Base-by-base conservation (phyloP, 2,113 vertebrate species). In the Poecile atricapillus region DNA sequence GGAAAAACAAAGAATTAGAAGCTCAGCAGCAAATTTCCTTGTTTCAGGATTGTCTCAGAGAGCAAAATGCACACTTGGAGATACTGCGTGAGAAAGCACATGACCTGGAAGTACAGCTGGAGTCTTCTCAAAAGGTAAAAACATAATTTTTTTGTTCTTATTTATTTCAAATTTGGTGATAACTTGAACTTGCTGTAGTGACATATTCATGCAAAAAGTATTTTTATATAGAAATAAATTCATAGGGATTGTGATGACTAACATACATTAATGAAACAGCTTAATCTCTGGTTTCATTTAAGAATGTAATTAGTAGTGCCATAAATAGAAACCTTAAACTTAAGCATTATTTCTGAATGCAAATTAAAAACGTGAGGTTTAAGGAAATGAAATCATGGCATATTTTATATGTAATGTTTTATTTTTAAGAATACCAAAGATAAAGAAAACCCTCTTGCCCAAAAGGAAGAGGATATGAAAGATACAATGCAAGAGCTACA, bases 351-450 rank as follows among this genome's bases (percentile, higher is more conserved):
- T 83, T 63, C 8, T 56, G 8, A 82, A 44, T 44, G 13, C n/a
- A 75, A 10, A 14, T 77, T 33, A 55, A 78, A 83, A 94, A 20
- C 25, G 15, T 7, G 41, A 94, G 13, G 9, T 18, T 46, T 91
- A 74, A n/a, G 22, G 63, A 85, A 91, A 28, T 68, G 22, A 69
- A 84, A 27, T 31, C 13, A 21, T 73, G 18, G 2, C 6, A 5
- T 62, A 11, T 59, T 92, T 95, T 21, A 30, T 27, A 17, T 95
- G 16, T 89, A 49, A 53, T 76, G 28, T 83, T 92, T 97, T 94
- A 39, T 90, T 89, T 95, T 97, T 64, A 89, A 98, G 98, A 89
- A 80, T 71, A 92, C 85, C 49, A 95, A 95, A 91, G 94, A 97
- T 52, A 97, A 97, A 86, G 96, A 97, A 68, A 95, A 81, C 77